Evolutionary conservation across 2,113 vertebrate species (phyloP), one percentile per base, ranked within the genome.

Genomic region (Tamias sibiricus): DNA sequence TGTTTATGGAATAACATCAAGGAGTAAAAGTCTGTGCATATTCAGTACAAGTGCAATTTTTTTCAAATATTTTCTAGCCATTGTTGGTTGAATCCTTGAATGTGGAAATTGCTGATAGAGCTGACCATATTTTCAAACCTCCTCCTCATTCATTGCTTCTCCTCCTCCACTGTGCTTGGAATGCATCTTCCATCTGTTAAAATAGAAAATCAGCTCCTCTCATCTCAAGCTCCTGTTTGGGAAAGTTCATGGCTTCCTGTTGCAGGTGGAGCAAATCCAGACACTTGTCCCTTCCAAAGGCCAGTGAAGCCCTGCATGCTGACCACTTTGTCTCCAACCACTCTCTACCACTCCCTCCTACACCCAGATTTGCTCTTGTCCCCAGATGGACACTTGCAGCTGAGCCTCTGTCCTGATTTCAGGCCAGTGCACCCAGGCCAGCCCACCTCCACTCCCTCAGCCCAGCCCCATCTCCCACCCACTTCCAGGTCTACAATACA

Each of bases 361-460:
- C 6, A 49, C n/a, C 20, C 2, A 47, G 2, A 64, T 44, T 22
- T 6, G 30, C 32, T 87, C 37, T 68, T 59, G 37, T 71, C 32
- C 47, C 5, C 49, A 75, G 7, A 28, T 4, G 4, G n/a, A 22
- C 28, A 5, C n/a, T 37, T 71, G 4, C 3, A 1, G 11, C n/a
- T n/a, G 52, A 52, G 37, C 17, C 40, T n/a, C 20, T 17, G 5
- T 2, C 13, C 28, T 52, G 68, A 57, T 3, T 26, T 71, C 37
- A 1, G 2, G 11, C 1, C 1, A 0, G 2, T 17, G 26, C 57
- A 35, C 16, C 26, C 1, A 22, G 68, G 57, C 30, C 69, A 4
- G 13, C 1, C 47, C 8, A 54, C 28, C 17, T 19, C 0, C 0
- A 1, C 64, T 85, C 57, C 4, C 6, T 20, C 32, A n/a, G 35